Evolutionary conservation across 2,113 vertebrate species (phyloP).

Genomic region (Pedionomus torquatus): DNA sequence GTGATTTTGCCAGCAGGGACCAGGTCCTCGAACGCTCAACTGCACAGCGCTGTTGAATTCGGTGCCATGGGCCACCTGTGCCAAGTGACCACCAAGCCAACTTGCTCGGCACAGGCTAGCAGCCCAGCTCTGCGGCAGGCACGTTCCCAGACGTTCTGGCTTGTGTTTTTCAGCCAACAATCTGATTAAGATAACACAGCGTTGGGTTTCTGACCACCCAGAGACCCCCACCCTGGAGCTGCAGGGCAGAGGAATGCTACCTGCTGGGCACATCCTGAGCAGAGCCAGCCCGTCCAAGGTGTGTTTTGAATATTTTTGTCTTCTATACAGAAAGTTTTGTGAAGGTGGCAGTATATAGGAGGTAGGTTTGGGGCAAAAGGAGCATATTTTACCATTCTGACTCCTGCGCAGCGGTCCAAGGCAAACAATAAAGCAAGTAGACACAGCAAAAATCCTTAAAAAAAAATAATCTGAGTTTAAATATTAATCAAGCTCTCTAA

Average conservation of each 20-base stretch:
- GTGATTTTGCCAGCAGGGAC: slow-evolving; percentile 31
- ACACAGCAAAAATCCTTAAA: background rate
- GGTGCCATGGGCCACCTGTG: background rate
- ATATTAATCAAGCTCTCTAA: background rate
- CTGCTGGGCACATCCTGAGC: background rate
- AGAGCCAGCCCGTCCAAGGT: fast-evolving
- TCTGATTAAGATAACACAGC: background rate
- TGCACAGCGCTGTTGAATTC: background rate
- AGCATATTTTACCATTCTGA: background rate
- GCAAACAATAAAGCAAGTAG: background rate
- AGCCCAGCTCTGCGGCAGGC: background rate
- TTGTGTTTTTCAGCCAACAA: background rate
- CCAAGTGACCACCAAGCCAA: slow-evolving; percentile 35
- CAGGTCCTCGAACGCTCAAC: background rate
- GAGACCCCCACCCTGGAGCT: background rate
- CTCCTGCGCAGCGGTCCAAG: background rate
- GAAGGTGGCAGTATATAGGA: background rate
- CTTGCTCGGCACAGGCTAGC: background rate
- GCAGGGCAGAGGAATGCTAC: fast-evolving
- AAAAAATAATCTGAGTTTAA: background rate
- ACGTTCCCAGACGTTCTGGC: background rate
- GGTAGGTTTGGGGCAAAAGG: background rate
- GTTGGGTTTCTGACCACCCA: background rate
- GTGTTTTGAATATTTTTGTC: background rate
- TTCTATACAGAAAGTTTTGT: background rate